Base-by-base conservation (phyloP, 2,113 vertebrate genomes). In the Podarcis raffonei region DNA sequence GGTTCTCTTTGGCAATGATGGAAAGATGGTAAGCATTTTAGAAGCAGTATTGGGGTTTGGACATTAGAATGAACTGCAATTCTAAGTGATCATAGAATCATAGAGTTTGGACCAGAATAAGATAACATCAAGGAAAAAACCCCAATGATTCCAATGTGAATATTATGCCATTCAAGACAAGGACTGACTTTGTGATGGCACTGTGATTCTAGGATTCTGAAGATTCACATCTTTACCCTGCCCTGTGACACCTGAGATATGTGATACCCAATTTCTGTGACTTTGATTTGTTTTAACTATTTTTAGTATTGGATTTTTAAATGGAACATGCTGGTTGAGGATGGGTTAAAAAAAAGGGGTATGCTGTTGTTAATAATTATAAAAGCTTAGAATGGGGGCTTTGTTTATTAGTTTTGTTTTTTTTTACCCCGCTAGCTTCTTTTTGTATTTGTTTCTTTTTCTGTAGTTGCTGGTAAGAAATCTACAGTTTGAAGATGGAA, bases 1-100 rank as follows among this genome's bases (percentile, higher is more conserved):
- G 0, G 97, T 98, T 2, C 15, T 99, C 86, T 98, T 97, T 83
- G 98, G 98, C 35, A 98, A 96, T 0, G 98, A 99, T 83, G 97
- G 97, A 18, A 98, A 98, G 92, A 97, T 97, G 90, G 98, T 99
- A 94, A 96, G 97, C 96, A 23, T 85, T 91, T 81, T 13, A 6
- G 18, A 18, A n/a, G 7, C 32, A 71, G 59, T 62, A 11, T 62
- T 20, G 18, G 59, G 59, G 16, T 4, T 62, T 62, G 59, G 13
- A 62, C 18, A 62, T 62, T 20, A 62, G 59, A 62, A 20, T 62
- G 18, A 62, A 62, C 59, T 62, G 18, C 84, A 5, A n/a, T 48
- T 72, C 2, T 71, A 57, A 78, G 66, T 65, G 18, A 35, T 12
- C n/a, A 53, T 53, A 53, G 48, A 53, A 53, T 53, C 48, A 2